Percentiles rank a stretch among this genome's conserved stretches.
Conservation (phyloP, 35 echinoderm and acorn worm species). For the Acanthaster planci region DNA sequence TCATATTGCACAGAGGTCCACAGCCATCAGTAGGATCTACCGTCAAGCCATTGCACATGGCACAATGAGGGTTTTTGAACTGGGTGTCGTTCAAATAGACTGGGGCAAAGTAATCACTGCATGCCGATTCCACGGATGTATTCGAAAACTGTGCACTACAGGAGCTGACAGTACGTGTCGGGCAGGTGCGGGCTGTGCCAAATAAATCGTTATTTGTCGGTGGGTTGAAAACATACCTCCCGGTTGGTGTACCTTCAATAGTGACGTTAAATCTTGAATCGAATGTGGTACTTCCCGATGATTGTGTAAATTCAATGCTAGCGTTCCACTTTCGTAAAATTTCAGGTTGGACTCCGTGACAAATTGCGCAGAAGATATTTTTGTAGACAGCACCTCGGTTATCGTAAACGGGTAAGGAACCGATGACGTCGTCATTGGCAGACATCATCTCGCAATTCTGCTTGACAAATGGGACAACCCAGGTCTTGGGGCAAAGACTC, state of each 20-base stretch:
- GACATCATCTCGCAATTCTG: conserved; percentile 18
- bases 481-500: conserved; percentile 33
- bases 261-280: background rate
- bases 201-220: background rate
- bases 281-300: background rate
- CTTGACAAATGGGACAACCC: background rate
- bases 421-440: conserved; percentile 32
- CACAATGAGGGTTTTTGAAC: conserved; percentile 58
- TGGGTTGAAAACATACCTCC: conserved; percentile 17
- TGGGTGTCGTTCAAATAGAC: background rate
- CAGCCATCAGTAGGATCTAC: background rate
- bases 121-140: background rate
- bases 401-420: conserved; percentile 54
- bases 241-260: background rate
- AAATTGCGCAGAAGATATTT: conserved; percentile 65
- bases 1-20: background rate
- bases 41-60: conserved; percentile 15
- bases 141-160: background rate
- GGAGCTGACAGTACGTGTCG: background rate
- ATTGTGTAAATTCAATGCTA: background rate
- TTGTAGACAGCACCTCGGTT: conserved; percentile 33
- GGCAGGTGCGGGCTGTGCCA: background rate
- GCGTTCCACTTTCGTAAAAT: conserved; percentile 36
- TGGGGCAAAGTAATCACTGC: conserved; percentile 31
- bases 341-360: conserved; percentile 28